Evolutionary conservation across 2,888 invertebrate species (phyloP), one percentile per base, ranked within the genome.

Genomic region (Stegophylla sp.): DNA sequence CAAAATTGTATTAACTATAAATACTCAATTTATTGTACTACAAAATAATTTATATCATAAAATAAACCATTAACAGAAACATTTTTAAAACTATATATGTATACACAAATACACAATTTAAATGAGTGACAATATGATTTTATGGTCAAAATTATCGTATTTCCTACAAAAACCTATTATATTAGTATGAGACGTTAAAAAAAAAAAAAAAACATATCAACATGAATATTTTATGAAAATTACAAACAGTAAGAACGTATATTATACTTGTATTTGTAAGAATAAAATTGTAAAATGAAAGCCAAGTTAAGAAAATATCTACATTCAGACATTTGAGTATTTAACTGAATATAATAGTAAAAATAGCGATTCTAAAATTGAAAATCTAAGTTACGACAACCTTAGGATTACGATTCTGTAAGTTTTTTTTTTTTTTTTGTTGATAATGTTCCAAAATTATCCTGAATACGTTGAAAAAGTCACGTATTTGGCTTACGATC

Each of bases 401-500:
- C 28, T 41, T 9, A 28, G 73, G 73, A 73, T 73, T 63, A 75
- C 43, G 66, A 43, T 45, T 53, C 28, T 56, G 56, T 28, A 13
- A 17, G 64, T 51, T 64, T 74, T 74, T 63, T n/a, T 74, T 74
- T 59, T 75, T 67, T 56, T 56, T 45, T 41, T 41, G 20, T 79
- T 79, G 61, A 61, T 12, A 59, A 71, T 61, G 79, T 71, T 71
- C 69, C 79, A 71, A 79, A 63, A 63, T 61, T 61, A 69, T 69
- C 48, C 48, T 20, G 20, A 34, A 45, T 69, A 69, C 48, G 23
- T 61, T 41, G 79, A 79, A 79, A 79, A 79, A 79, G 79, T 79
- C 79, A 71, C 79, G 79, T 79, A 67, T 59, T 53, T 66, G 76
- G 76, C 43, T 75, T 67, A 76, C 26, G 59, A 48, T 56, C 69